Evolutionary conservation across 1,140 invertebrate genomes (phyloP), one percentile per base, ranked within the genome.

Genomic region (Drosophila nigrodunni): DNA sequence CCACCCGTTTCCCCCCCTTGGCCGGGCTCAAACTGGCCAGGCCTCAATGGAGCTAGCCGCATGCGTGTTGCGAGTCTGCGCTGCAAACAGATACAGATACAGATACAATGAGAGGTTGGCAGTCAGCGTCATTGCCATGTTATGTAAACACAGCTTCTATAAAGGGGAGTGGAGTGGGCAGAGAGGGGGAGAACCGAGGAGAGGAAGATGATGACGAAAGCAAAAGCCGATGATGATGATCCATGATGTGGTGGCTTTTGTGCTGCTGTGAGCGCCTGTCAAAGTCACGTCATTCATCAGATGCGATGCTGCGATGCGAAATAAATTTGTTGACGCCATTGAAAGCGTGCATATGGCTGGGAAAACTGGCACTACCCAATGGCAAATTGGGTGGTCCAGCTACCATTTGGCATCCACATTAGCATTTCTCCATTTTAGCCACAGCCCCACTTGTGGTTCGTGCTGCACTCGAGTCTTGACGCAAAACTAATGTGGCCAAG

Each of bases 261-360:
- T 30, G 37, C 37, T 43, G n/a, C 41, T 43, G 41, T 43, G 41
- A n/a, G 2, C 13, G 41, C 2, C 41, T 43, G 61, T 70, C 66
- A 74, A 72, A 77, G 83, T 87, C 83, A 82, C 75, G 80, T 88
- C 89, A 91, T 91, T 79, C 78, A 91, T 91, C 82, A 90, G 78
- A 88, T 76, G 77, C 89, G 25, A 30, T 30, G 81, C 77, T 59
- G 39, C 85, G 89, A 91, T 82, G 81, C 62, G 80, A 80, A 83
- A 90, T 86, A 70, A 83, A 90, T 91, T 91, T 87, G 89, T 83
- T 83, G 80, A 80, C 78, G 80, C 77, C 78, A 78, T 80, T 72
- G 44, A 77, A 74, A 73, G 70, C 70, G 44, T 46, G 15, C 54
- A 11, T 11, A 15, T 41, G 39, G 11, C 10, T 30, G 37, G 34